Evolutionary conservation across 2,888 invertebrate genomes (phyloP).

Genomic region (Eumerus sabulonum): DNA sequence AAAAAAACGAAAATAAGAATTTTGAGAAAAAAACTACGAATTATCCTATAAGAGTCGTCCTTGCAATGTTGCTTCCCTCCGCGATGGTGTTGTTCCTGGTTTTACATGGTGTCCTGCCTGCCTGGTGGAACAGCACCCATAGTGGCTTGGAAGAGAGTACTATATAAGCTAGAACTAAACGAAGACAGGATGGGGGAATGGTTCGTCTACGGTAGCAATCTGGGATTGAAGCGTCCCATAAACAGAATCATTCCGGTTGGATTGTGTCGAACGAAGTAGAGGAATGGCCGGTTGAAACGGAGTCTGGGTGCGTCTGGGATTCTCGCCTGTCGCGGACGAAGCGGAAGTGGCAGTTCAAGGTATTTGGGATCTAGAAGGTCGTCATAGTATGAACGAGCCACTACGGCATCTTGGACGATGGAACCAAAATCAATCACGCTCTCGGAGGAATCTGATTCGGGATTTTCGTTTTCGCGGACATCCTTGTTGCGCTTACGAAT

Average conservation of each 20-base stretch:
- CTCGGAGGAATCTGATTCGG: conserved; percentile 75
- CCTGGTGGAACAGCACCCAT: conserved; percentile 22
- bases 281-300: conserved; percentile 91
- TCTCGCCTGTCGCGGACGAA: conserved; percentile 86
- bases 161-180: conserved; percentile 38
- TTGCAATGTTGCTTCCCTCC: conserved; percentile 9
- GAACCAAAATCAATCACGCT: conserved; percentile 76
- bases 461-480: conserved; percentile 73
- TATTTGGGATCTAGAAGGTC: conserved; percentile 81
- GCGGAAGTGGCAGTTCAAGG: conserved; percentile 82
- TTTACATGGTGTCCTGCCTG: conserved; percentile 5
- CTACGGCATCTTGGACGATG: conserved; percentile 80
- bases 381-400: conserved; percentile 85
- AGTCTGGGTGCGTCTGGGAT: conserved; percentile 86
- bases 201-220: conserved; percentile 84
- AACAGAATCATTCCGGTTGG: conserved; percentile 94
- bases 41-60: conserved; percentile 38
- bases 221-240: conserved; percentile 92
- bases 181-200: background rate
- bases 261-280: conserved; percentile 93
- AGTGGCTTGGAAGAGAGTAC: conserved; percentile 53
- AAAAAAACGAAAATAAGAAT: background rate
- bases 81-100: background rate
- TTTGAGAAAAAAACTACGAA: conserved; percentile 24
- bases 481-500: conserved; percentile 80